These are phyloP conservation scores for Nemopilema nomurai DNA, from an alignment of 30 jellyfish, hydroid and myxozoan species.

Conservation along the genomic window DNA sequence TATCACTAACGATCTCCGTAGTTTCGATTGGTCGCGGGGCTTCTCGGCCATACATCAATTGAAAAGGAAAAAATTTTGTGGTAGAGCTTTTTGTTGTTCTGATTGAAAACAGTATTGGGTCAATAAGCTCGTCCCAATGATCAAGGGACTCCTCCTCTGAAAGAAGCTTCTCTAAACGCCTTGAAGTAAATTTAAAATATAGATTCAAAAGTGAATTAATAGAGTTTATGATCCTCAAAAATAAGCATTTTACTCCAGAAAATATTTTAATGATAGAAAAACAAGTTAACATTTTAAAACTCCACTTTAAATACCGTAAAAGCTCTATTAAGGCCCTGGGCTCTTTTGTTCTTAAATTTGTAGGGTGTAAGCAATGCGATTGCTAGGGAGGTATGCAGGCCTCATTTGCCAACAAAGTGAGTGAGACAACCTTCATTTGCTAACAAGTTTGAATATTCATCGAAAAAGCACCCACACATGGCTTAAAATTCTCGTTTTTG, in stretches of 20 bases:
- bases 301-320: neutral
- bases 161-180: slow-evolving; percentile 31
- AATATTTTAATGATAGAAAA: neutral
- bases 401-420: neutral
- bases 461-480: neutral
- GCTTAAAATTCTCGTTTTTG: neutral
- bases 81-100: slow-evolving; percentile 30
- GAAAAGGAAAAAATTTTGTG: slow-evolving; percentile 17
- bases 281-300: neutral
- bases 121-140: slow-evolving; percentile 34
- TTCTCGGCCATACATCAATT: slow-evolving; percentile 35
- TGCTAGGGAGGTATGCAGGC: neutral
- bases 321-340: neutral
- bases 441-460: neutral
- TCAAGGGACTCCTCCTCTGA: slow-evolving; percentile 19
- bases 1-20: neutral
- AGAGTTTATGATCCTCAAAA: neutral
- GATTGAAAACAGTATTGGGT: slow-evolving; percentile 26
- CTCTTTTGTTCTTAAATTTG: neutral
- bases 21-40: slow-evolving; percentile 24
- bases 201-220: neutral
- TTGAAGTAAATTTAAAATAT: neutral
- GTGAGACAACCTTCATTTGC: neutral
- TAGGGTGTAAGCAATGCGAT: neutral
- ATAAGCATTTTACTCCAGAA: neutral